Conservation (phyloP, 1,140 invertebrate genomes). For the Himalopsyche phryganea region DNA sequence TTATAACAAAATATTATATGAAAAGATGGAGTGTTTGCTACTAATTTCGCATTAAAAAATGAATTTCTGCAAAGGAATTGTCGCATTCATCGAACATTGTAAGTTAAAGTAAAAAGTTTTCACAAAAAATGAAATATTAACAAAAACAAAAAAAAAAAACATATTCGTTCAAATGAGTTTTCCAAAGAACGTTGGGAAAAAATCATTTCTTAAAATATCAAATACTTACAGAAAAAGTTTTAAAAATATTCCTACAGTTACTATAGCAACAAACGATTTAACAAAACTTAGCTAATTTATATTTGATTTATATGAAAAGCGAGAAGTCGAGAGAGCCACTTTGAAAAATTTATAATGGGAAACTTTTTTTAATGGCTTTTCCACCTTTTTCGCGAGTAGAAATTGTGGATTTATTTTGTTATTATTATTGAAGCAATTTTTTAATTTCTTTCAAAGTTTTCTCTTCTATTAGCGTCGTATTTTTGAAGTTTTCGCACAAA, state of each 20-base stretch:
- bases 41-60: too few relatives aligned
- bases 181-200: too few relatives aligned
- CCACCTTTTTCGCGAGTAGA: constrained; percentile 16
- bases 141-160: too few relatives aligned
- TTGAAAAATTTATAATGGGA: constrained; percentile 30
- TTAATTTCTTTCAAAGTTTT: constrained; percentile 24
- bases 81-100: too few relatives aligned
- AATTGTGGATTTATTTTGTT: constrained; percentile 30
- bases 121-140: too few relatives aligned
- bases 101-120: too few relatives aligned
- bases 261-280: constrained; percentile 29
- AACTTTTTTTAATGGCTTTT: constrained; percentile 34
- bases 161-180: too few relatives aligned
- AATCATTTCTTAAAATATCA: too few relatives aligned
- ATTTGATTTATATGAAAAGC: constrained; percentile 32
- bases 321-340: constrained; percentile 25
- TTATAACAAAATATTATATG: too few relatives aligned
- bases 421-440: constrained; percentile 32
- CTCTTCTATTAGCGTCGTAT: not conserved
- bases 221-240: not conserved
- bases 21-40: too few relatives aligned
- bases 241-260: not conserved
- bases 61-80: too few relatives aligned
- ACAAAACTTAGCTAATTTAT: constrained; percentile 32
- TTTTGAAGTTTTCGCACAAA: too few relatives aligned